phyloP scores from a whole-genome alignment of 2,113 vertebrate genomes.

The Calyptomena viridis region DNA sequence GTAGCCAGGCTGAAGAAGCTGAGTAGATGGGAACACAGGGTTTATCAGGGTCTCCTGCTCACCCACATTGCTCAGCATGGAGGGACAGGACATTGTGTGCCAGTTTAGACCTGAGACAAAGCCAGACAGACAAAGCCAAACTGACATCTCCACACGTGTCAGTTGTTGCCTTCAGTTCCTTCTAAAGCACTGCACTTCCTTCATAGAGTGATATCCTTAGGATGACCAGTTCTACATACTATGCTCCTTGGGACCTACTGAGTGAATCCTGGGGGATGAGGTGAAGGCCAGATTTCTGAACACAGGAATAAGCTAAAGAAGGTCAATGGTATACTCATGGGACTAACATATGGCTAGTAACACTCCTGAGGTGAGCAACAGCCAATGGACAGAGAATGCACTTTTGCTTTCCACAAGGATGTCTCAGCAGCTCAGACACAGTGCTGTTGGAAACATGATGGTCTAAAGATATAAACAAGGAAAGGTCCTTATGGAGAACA shows the following conservation, averaged over 20 bases:
- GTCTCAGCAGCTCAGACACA: not conserved
- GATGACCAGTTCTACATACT: not conserved
- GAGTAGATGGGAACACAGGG: not conserved
- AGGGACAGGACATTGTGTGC: not conserved
- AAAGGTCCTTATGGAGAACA: not conserved
- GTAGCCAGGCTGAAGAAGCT: not conserved
- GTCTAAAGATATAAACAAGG: not conserved
- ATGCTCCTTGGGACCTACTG: not conserved
- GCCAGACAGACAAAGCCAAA: not conserved
- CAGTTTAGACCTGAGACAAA: not conserved
- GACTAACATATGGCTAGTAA: not conserved
- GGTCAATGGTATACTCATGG: not conserved
- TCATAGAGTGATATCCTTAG: not conserved
- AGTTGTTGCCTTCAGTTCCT: not conserved
- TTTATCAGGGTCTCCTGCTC: not conserved
- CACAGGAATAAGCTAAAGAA: not conserved
- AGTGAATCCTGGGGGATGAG: not conserved
- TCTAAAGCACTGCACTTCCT: not conserved
- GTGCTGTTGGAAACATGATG: not conserved
- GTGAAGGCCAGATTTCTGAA: not conserved
- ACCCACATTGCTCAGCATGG: not conserved
- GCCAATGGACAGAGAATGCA: not conserved
- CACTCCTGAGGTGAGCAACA: not conserved
- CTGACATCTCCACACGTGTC: not conserved
- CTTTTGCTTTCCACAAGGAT: not conserved